Percentiles rank a stretch among this genome's conserved stretches.
phyloP scores from a whole-genome alignment of 2,113 vertebrate genomes.

The Phrynosoma platyrhinos region DNA sequence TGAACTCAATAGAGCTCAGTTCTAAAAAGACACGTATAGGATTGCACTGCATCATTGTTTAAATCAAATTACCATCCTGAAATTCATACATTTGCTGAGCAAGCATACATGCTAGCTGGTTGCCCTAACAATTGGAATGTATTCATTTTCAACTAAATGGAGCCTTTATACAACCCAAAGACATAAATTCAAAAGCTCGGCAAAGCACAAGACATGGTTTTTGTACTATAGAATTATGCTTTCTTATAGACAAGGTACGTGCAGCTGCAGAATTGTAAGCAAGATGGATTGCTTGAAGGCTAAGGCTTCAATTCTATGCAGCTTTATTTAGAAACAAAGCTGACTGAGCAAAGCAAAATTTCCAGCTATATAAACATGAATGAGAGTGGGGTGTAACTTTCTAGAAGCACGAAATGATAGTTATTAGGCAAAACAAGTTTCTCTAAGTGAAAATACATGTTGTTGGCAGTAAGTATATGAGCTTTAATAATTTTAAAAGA shows the following conservation, averaged over 20 bases:
- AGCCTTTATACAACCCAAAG: background rate
- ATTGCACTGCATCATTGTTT: background rate
- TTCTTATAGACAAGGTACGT: background rate
- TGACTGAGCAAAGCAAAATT: background rate
- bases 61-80: background rate
- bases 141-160: background rate
- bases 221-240: background rate
- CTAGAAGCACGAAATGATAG: background rate
- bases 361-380: background rate
- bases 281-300: background rate
- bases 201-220: background rate
- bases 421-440: background rate
- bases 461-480: background rate
- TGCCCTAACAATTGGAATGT: background rate
- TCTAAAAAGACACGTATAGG: background rate
- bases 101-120: background rate
- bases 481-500: background rate
- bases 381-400: background rate
- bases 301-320: background rate
- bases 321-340: background rate
- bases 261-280: background rate
- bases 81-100: background rate
- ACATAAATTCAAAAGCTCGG: background rate
- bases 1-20: too few species aligned
- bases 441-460: background rate